Evolutionary conservation across 23 tunicate genomes (phyloP), one percentile per base, ranked within the genome.

Genomic region (Trididemnum nubilum): DNA sequence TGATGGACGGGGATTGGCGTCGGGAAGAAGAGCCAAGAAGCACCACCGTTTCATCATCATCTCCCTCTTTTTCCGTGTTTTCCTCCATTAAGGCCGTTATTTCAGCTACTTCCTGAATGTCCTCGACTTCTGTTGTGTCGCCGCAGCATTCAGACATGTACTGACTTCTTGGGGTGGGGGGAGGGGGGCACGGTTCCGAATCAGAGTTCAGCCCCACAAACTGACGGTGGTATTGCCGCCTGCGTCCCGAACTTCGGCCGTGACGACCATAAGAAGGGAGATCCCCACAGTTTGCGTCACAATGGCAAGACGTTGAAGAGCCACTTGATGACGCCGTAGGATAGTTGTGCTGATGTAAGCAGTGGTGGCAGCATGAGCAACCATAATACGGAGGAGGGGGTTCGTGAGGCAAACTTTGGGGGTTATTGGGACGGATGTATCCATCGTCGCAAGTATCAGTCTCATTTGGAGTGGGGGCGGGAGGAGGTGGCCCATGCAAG

Each of bases 131-230:
- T 0, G 81, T 88, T 15, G 97, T 83, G 23, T 91, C 97, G n/a
- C n/a, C n/a, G 67, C 90, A 91, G 35, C 83, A 81, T 49, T 91
- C 97, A 2, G 97, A 91, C 97, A 91, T 72, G 58, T 91, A 91
- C 90, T 85, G 90, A 40, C 97, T 91, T 31, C 90, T 74, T 0
- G 97, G 97, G 34, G 97, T 91, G 19, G 97, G 97, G 30, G 97
- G 97, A 22, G 97, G 97, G 3, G 97, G 91, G 73, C 79, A 91
- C 18, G 97, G 97, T 33, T 91, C 97, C 26, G 97, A 91, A 58
- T 91, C 97, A 26, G 84, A 82, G 36, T 86, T 82, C 51, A 81
- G 37, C 24, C 88, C 97, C 34, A 34, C 72, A 51, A 80, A 52
- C 1, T 69, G 60, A 52, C 73, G 73, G 2, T 73, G 44, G n/a